Evolutionary conservation across 2,888 invertebrate genomes (phyloP).

Genomic region (Hololepta plana): DNA sequence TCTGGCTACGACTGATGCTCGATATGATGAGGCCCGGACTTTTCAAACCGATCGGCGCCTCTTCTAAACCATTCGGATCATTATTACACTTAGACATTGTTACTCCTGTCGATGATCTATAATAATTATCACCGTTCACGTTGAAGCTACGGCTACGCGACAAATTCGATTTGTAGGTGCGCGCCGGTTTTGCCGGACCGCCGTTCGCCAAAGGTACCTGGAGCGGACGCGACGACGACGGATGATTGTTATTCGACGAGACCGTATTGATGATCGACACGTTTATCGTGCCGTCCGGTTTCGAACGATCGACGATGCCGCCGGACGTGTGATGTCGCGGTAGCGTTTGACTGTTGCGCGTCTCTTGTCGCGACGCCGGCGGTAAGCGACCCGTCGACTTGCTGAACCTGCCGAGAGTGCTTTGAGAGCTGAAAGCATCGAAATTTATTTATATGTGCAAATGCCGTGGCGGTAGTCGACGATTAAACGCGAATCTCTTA

Average conservation of each 20-base stretch:
- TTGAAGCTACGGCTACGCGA: constrained; percentile 75
- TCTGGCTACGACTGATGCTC: constrained; percentile 67
- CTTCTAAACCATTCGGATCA: constrained; percentile 51
- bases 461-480: too few relatives aligned
- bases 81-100: constrained; percentile 61
- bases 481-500: too few relatives aligned
- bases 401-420: constrained; percentile 65
- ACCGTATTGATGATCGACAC: constrained; percentile 41
- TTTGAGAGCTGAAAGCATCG: constrained; percentile 50
- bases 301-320: constrained; percentile 29
- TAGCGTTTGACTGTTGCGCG: constrained; percentile 52
- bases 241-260: constrained; percentile 17
- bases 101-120: constrained; percentile 10
- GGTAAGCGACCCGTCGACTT: constrained; percentile 59
- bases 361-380: constrained; percentile 30
- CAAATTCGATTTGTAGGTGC: constrained; percentile 55
- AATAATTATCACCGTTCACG: constrained; percentile 42
- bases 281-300: constrained; percentile 48
- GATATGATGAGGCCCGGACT: constrained; percentile 78
- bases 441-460: too few relatives aligned
- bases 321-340: constrained; percentile 35
- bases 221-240: constrained; percentile 13
- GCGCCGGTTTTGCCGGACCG: constrained; percentile 60
- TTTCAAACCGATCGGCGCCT: constrained; percentile 54
- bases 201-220: constrained; percentile 19